Evolutionary conservation across 2,113 vertebrate species (phyloP), one percentile per base, ranked within the genome.

Genomic region (Ceuthmochares aereus): DNA sequence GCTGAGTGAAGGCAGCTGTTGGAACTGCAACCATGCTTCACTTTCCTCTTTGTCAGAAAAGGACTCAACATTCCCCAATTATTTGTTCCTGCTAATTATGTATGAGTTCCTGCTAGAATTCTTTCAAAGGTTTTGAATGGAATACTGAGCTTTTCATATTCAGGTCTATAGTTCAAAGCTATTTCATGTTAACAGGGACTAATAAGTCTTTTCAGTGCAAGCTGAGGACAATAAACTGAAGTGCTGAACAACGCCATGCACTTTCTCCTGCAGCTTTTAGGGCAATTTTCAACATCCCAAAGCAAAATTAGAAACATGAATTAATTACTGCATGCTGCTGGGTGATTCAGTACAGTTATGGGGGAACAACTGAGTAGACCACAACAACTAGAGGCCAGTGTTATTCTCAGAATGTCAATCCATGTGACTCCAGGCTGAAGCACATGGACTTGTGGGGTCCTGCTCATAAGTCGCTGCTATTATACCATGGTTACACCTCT

Each of bases 401-500:
- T 29, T 32, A 15, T 2, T 66, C 43, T 40, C 54, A n/a, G 37
- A 37, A 58, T 3, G 10, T 14, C 36, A 66, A 12, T 12, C 54
- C 49, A 12, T 20, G 23, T 0, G 0, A 10, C 30, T 77, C 36
- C 79, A n/a, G 70, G 22, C 29, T 43, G 60, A 56, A 60, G 56
- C 21, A 32, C 6, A 0, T 12, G 56, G 87, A 12, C 2, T 17
- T 22, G 20, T 26, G 54, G 37, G 43, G 60, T 76, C 70, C 79
- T 80, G 47, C 15, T 66, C 55, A 32, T 6, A 49, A 49, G 67
- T 5, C 4, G 34, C 40, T 78, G 36, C 47, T 66, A 7, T 47
- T 47, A 9, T 45, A 9, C 7, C 54, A 15, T 4, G 0, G 0
- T 30, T 45, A 23, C 6, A 4, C 13, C 58, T 62, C 45, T 60